A percentile compares a stretch with the other conserved stretches of the same genome.
Evolutionary conservation across 1,140 invertebrate species (phyloP).

Genomic region (Orussus abietinus): DNA sequence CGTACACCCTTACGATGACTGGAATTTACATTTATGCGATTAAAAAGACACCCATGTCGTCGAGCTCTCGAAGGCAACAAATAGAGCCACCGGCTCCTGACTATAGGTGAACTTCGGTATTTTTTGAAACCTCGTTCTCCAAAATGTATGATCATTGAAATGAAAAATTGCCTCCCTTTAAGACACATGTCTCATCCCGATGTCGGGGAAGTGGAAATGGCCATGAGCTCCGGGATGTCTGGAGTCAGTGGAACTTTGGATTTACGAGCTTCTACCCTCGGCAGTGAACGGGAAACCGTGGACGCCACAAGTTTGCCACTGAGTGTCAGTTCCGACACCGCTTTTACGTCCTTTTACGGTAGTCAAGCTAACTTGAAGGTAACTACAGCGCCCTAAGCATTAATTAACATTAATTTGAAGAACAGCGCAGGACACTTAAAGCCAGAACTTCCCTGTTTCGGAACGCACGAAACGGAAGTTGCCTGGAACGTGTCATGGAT

Average conservation of each 20-base stretch:
- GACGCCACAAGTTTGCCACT: constrained; percentile 42
- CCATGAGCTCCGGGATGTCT: constrained; percentile 44
- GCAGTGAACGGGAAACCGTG: constrained; percentile 43
- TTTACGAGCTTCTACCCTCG: constrained; percentile 40
- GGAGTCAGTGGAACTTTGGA: constrained; percentile 42
- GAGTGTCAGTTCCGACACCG: constrained; percentile 61
- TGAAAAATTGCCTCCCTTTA: constrained; percentile 43
- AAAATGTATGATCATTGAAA: no score
- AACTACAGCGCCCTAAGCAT: constrained; percentile 5
- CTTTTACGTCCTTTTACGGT: constrained; percentile 68
- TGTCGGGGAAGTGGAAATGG: constrained; percentile 44
- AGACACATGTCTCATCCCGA: constrained; percentile 48
- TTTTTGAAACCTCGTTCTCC: no score
- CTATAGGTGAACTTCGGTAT: constrained; percentile 49
- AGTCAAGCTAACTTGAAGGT: constrained; percentile 42
- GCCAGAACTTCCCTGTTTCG: constrained; percentile 1
- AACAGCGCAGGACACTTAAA: not conserved
- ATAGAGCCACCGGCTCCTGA: constrained; percentile 39
- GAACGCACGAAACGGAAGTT: not conserved
- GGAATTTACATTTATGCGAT: constrained; percentile 74
- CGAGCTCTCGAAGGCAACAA: constrained; percentile 41
- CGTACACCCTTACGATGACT: constrained; percentile 70
- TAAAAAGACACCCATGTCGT: constrained; percentile 57
- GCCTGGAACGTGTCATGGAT: not conserved
- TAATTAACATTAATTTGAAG: constrained; percentile 11